Conservation (phyloP, 2,113 vertebrate genomes). For the Smithornis capensis region DNA sequence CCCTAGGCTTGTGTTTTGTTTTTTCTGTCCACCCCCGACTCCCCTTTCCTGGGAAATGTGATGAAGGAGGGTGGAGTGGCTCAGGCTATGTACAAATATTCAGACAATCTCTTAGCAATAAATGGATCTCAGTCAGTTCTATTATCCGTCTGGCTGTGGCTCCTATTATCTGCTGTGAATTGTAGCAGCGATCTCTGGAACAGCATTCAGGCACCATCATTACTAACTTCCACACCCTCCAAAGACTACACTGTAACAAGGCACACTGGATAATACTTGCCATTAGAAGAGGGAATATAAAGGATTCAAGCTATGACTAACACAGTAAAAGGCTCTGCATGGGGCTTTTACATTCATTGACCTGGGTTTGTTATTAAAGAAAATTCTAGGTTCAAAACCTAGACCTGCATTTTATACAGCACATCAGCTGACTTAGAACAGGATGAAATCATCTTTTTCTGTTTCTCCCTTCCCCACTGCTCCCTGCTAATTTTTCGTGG, state of each 20-base stretch:
- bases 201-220: constrained; percentile 75
- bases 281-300: constrained; percentile 76
- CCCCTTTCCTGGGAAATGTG: constrained; percentile 48
- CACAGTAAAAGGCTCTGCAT: constrained; percentile 68
- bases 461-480: neutral
- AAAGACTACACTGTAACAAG: constrained; percentile 62
- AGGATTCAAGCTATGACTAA: constrained; percentile 77
- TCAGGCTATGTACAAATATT: constrained; percentile 72
- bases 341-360: constrained; percentile 70
- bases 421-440: constrained; percentile 25
- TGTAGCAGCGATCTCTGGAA: constrained; percentile 74
- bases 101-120: constrained; percentile 81
- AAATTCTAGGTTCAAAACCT: constrained; percentile 63
- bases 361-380: constrained; percentile 66
- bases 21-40: accelerated
- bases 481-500: neutral
- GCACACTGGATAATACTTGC: constrained; percentile 71
- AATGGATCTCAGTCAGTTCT: constrained; percentile 75
- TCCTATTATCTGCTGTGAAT: constrained; percentile 79
- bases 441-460: neutral
- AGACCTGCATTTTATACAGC: constrained; percentile 18
- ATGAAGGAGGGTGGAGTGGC: constrained; percentile 72
- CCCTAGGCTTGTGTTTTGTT: neutral
- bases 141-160: constrained; percentile 76
- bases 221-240: constrained; percentile 74